Evolutionary conservation across 2,888 invertebrate genomes (phyloP).

Genomic region (Pachymerium ferrugineum): DNA sequence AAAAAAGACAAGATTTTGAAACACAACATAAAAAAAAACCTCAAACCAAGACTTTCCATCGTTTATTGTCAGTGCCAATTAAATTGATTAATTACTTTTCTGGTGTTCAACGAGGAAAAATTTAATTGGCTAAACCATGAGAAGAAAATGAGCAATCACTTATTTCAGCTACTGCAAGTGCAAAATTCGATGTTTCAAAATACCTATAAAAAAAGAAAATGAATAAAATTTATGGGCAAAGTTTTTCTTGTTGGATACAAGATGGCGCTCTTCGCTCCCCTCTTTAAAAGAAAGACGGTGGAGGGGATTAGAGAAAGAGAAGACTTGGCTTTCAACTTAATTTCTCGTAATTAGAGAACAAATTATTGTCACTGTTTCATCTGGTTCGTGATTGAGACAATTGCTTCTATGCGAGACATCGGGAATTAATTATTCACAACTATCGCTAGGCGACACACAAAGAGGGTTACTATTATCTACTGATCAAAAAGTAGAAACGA

Average conservation of each 20-base stretch:
- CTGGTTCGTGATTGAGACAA: slow-evolving; percentile 12
- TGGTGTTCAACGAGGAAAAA: neutral
- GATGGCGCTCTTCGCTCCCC: neutral
- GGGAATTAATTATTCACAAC: slow-evolving; percentile 28
- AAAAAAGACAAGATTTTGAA: neutral
- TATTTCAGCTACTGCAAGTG: neutral
- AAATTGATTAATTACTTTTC: slow-evolving; percentile 7
- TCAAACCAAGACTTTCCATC: neutral
- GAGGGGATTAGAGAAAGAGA: neutral
- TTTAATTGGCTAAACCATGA: neutral
- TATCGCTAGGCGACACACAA: slow-evolving; percentile 11
- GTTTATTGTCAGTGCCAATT: slow-evolving; percentile 11
- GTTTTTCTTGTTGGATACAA: neutral
- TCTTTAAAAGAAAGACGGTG: too few relatives aligned
- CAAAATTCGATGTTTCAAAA: neutral
- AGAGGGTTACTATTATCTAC: slow-evolving; percentile 12
- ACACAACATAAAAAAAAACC: neutral
- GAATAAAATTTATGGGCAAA: neutral
- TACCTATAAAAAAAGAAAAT: neutral
- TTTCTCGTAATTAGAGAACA: slow-evolving; percentile 27
- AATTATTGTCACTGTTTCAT: slow-evolving; percentile 27
- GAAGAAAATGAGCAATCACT: neutral
- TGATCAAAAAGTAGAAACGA: slow-evolving; percentile 16
- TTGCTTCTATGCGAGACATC: neutral
- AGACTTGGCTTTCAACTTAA: neutral